Evolutionary conservation across 2,113 vertebrate species (phyloP).

Genomic region (Pogonocichla stellata): DNA sequence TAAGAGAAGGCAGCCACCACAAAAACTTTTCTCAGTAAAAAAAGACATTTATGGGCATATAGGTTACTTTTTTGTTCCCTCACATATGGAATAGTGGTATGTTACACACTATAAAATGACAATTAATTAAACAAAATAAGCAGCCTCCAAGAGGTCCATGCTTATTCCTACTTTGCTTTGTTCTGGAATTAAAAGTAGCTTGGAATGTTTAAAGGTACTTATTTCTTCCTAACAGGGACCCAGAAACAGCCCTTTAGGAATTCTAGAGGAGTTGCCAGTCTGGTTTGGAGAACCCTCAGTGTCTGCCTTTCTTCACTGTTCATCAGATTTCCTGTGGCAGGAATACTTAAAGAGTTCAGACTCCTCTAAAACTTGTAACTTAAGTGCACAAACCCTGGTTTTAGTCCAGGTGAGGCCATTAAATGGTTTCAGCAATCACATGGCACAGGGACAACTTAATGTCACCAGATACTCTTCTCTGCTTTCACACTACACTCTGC

Average conservation of each 20-base stretch:
- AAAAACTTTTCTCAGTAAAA: background rate
- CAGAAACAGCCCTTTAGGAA: background rate
- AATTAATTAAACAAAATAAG: background rate
- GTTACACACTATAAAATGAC: background rate
- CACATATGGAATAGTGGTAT: background rate
- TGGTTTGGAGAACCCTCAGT: background rate
- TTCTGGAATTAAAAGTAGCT: background rate
- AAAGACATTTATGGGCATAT: background rate
- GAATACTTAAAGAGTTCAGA: background rate
- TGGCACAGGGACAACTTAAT: background rate
- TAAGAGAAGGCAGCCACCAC: background rate
- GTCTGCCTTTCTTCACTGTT: background rate
- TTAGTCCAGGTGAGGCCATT: background rate
- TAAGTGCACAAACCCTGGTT: background rate
- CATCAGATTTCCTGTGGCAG: fast-evolving
- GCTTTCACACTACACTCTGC: background rate
- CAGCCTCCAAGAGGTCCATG: background rate
- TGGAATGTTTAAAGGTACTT: background rate
- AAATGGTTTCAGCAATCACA: background rate
- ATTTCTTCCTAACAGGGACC: background rate
- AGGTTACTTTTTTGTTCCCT: background rate
- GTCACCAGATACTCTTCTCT: background rate
- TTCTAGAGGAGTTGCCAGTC: background rate
- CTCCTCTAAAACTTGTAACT: background rate
- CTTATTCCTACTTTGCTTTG: background rate